A percentile compares a stretch with the other conserved stretches of the same genome.
phyloP scores from a whole-genome alignment of 2,113 vertebrate species.

The Anseranas semipalmata region DNA sequence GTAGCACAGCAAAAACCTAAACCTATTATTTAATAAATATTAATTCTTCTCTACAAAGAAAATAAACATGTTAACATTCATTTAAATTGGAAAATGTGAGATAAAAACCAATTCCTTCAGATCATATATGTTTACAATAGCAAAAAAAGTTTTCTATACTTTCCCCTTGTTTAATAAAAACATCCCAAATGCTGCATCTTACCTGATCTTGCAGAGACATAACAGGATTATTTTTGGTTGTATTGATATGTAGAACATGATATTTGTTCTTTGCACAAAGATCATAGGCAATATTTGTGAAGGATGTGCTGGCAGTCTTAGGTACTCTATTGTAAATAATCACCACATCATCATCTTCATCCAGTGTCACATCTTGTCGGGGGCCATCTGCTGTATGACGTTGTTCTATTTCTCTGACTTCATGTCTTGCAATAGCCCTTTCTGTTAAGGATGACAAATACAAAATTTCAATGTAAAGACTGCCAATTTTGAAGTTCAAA shows the following conservation, averaged over 20 bases:
- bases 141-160: neutral
- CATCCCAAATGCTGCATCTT: conserved; percentile 11
- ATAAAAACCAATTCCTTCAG: neutral
- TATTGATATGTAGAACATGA: conserved; percentile 98
- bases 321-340: conserved; percentile 98
- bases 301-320: conserved; percentile 98
- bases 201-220: conserved; percentile 99
- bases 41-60: neutral
- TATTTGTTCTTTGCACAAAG: conserved; percentile 90
- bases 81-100: neutral
- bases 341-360: conserved; percentile 85
- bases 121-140: neutral
- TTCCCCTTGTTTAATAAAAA: neutral
- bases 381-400: conserved; percentile 83
- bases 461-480: neutral
- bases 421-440: conserved; percentile 89
- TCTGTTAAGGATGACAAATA: conserved; percentile 76
- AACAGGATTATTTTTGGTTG: conserved; percentile 99
- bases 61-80: neutral
- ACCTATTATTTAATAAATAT: neutral
- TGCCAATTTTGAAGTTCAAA: neutral
- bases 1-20: neutral
- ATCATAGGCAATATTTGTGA: conserved; percentile 94
- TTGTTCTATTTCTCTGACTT: conserved; percentile 91
- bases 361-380: conserved; percentile 70